Evolutionary conservation across 2,113 vertebrate genomes (phyloP), one percentile per base, ranked within the genome.

Genomic region (Trogon surrucura): DNA sequence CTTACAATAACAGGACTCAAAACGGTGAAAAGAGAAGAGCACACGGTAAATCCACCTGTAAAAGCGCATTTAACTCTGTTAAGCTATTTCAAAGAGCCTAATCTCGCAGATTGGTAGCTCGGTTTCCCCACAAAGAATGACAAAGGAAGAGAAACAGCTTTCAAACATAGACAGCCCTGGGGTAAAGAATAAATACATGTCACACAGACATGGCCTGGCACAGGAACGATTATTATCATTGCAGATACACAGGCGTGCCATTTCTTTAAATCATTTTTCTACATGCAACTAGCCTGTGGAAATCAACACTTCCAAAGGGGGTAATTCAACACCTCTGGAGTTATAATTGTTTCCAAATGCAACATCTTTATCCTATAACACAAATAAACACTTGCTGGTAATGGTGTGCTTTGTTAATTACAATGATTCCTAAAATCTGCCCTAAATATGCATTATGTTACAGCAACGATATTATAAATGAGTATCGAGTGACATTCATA

Each of bases 361-460:
- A 94, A 93, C 91, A 91, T 47, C 54, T 92, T 96, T 95, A 89
- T 97, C 62, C 80, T 93, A 13, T 51, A 93, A 84, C 81, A 94
- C 85, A 95, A 94, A 95, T 75, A 97, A 97, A 97, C 64, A 91
- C 65, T 98, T 95, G 78, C 83, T 85, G 61, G 54, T 83, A 94
- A 97, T 92, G 67, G 95, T 94, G 94, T 79, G 88, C 86, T 95
- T 94, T 93, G 86, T 94, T 96, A 95, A 95, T 95, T 95, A 95
- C 66, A 79, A 92, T 74, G 95, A 80, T 95, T 96, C 80, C 91
- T 96, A 91, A 97, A 97, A 96, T 96, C 93, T 95, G 70, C 92
- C 87, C 95, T 96, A 97, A 97, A 95, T 98, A 96, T 92, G 97
- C 95, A 97, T 97, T 97, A 96, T 90, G 93, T 97, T 97, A 93